phyloP scores from a whole-genome alignment of 2,888 invertebrate genomes.

The Eucriotettix oculatus region DNA sequence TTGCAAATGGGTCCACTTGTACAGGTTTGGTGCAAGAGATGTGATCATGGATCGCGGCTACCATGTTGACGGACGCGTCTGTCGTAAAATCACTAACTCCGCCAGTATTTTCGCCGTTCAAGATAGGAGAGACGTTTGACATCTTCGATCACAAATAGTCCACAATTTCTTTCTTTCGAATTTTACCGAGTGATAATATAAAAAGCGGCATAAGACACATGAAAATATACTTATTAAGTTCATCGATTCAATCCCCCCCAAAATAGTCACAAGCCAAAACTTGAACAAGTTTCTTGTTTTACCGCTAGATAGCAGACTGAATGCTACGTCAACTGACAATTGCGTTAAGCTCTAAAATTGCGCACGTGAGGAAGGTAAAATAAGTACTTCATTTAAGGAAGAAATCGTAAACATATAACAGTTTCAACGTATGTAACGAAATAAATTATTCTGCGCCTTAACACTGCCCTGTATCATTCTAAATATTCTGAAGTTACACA shows the following conservation, averaged over 20 bases:
- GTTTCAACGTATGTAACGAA: no score
- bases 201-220: slow-evolving; percentile 1
- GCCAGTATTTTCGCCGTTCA: slow-evolving; percentile 14
- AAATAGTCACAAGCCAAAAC: background rate
- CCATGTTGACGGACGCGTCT: slow-evolving; percentile 15
- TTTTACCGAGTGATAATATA: background rate
- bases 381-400: no score
- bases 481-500: no score
- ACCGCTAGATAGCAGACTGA: background rate
- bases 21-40: slow-evolving; percentile 14
- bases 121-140: slow-evolving; percentile 12
- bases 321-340: no score
- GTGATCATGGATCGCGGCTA: slow-evolving; percentile 14
- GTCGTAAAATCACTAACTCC: slow-evolving; percentile 13
- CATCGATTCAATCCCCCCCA: slow-evolving; percentile 3
- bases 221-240: slow-evolving; percentile 5
- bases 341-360: no score
- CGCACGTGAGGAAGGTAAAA: no score
- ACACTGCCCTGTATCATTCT: no score
- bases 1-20: slow-evolving; percentile 11
- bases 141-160: slow-evolving; percentile 5
- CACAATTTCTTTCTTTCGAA: background rate
- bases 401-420: no score
- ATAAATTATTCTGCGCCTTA: no score
- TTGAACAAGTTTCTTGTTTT: background rate